phyloP scores from a whole-genome alignment of 2,113 vertebrate species.

The Acrocephalus kingi region DNA sequence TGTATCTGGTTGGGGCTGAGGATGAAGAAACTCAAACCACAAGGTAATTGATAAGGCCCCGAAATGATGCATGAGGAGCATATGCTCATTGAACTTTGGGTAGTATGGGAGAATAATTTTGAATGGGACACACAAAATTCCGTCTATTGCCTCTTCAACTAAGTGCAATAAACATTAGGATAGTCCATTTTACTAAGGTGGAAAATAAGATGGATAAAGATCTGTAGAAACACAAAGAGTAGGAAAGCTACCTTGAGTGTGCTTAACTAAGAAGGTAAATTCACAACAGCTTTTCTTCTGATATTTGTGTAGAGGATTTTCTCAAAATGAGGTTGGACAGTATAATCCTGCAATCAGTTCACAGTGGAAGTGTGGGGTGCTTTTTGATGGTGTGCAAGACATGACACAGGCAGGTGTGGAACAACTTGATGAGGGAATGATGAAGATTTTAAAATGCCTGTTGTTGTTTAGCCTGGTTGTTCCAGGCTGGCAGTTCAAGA shows the following conservation, averaged over 20 bases:
- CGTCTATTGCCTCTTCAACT: background rate
- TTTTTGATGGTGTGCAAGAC: background rate
- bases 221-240: background rate
- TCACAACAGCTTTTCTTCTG: background rate
- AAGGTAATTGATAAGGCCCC: background rate
- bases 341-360: background rate
- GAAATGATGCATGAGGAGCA: background rate
- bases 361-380: background rate
- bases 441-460: background rate
- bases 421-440: background rate
- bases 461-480: background rate
- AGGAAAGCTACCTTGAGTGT: background rate
- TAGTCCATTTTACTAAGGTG: background rate
- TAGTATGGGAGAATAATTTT: background rate
- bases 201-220: background rate
- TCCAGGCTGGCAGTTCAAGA: background rate
- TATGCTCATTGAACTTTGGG: background rate
- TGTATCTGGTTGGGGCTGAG: background rate
- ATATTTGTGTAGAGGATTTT: conserved; percentile 25
- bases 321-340: background rate
- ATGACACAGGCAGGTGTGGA: background rate
- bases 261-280: background rate
- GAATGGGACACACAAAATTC: background rate
- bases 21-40: background rate
- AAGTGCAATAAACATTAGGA: background rate